Percentiles rank a stretch among this genome's conserved stretches.
These are phyloP conservation scores for Eupithecia tripunctaria DNA, from an alignment of 2,888 invertebrate species.

Conservation along the genomic window DNA sequence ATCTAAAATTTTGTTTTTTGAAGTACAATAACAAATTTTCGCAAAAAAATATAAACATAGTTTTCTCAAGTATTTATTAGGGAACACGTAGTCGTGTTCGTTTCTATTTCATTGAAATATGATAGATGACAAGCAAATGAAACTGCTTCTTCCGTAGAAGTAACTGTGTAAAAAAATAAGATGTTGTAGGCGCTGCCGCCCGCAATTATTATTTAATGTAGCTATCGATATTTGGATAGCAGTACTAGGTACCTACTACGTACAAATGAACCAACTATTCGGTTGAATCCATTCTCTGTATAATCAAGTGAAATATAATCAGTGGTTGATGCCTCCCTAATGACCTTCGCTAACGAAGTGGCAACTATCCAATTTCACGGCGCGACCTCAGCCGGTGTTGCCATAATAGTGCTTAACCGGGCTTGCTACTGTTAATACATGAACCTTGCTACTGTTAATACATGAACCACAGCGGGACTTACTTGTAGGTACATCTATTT, in stretches of 20 bases:
- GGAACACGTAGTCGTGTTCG: too few species aligned
- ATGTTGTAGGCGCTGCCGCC: too few species aligned
- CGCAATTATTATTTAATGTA: too few species aligned
- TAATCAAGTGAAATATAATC: conserved; percentile 34
- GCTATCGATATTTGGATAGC: too few species aligned
- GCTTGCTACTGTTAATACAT: background rate
- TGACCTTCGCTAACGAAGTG: conserved; percentile 43
- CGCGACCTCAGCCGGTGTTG: conserved; percentile 26
- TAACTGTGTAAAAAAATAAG: too few species aligned
- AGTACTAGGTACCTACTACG: background rate
- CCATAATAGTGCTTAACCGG: conserved; percentile 25
- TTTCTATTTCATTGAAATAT: too few species aligned
- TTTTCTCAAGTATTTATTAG: too few species aligned
- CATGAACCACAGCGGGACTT: background rate
- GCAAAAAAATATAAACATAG: too few species aligned
- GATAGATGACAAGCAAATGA: too few species aligned
- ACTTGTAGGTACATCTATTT: background rate
- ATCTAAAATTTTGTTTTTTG: too few species aligned
- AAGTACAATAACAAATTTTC: too few species aligned
- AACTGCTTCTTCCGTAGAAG: too few species aligned
- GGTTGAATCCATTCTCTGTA: background rate
- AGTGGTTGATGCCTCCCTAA: conserved; percentile 30
- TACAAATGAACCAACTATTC: conserved; percentile 5
- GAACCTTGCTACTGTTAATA: conserved; percentile 3
- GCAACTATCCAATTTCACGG: conserved; percentile 46